Base-by-base conservation (phyloP, 2,113 vertebrate species). In the Pimephales promelas region DNA sequence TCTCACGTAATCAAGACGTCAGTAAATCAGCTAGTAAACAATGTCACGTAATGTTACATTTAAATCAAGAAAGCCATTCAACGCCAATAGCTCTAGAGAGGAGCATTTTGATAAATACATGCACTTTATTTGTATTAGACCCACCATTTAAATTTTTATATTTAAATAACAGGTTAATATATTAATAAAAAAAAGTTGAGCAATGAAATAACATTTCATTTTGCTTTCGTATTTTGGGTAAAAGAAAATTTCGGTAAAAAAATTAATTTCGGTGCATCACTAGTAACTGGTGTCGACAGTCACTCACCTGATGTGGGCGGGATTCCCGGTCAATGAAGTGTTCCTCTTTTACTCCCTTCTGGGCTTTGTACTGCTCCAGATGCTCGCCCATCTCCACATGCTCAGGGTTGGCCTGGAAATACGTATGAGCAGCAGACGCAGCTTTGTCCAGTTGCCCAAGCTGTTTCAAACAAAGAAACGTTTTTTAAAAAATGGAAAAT, bases 351-450 rank as follows among this genome's bases (percentile, higher is more conserved):
- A 93, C 88, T 0, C 95, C 95, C 4, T 95, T 84, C 0, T 89
- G 90, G 18, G 80, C 91, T 89, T 95, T 96, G 90, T 98, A 97
- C 86, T 96, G 95, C 90, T 97, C 96, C 0, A 98, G 91, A 90
- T 96, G 92, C 82, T 97, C 94, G 66, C 96, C 93, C 91, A 98
- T 94, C 92, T 98, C 98, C 91, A 98, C 95, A 85, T 99, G 98
- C 88, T 99, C 98, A 0, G 98, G 98, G 87, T 99, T 99, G 78
- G 97, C 97, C 92, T 97, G 93, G 90, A 99, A 99, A 89, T 98
- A 99, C 0, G 98, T 99, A 81, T 99, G 97, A 68, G 97, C 98
- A 3, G 98, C 98, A 0, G 96, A 94, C 2, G 95, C 95, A 20
- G 98, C 98, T 85, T 98, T 95, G 34, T 97, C 95, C 49, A 96